Conservation (phyloP, 2,888 invertebrate genomes). For the Orthonevra nobilis region DNA sequence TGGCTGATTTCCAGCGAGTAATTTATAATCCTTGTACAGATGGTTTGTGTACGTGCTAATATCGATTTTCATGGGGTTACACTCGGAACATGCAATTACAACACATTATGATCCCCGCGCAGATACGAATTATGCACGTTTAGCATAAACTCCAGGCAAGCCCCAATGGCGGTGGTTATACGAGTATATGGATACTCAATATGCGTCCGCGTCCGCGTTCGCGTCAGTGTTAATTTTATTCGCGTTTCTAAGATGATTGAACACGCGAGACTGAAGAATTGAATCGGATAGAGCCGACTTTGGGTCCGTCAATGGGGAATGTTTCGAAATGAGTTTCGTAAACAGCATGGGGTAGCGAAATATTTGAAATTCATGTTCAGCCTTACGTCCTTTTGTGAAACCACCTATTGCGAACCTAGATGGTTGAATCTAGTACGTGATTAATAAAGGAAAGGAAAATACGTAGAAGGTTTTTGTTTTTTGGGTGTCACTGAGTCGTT, state of each 20-base stretch:
- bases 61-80: constrained; percentile 63
- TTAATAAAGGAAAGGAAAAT: too few species aligned
- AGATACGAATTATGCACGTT: constrained; percentile 33
- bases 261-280: constrained; percentile 55
- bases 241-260: constrained; percentile 64
- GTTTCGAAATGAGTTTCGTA: constrained; percentile 58
- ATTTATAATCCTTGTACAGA: constrained; percentile 48
- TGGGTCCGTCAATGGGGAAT: constrained; percentile 58
- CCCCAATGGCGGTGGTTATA: too few species aligned
- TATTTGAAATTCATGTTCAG: constrained; percentile 59
- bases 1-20: constrained; percentile 21
- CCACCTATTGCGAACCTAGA: constrained; percentile 14
- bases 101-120: constrained; percentile 50
- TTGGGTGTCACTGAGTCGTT: too few species aligned
- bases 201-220: constrained; percentile 60
- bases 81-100: constrained; percentile 65
- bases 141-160: constrained; percentile 24
- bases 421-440: too few species aligned
- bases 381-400: constrained; percentile 6
- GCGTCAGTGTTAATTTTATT: constrained; percentile 69
- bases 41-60: constrained; percentile 66
- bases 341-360: constrained; percentile 60
- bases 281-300: constrained; percentile 27
- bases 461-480: too few species aligned
- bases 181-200: constrained; percentile 44